These are phyloP conservation scores for Crepidodera aurea DNA, from an alignment of 2,888 invertebrate species.

Conservation along the genomic window DNA sequence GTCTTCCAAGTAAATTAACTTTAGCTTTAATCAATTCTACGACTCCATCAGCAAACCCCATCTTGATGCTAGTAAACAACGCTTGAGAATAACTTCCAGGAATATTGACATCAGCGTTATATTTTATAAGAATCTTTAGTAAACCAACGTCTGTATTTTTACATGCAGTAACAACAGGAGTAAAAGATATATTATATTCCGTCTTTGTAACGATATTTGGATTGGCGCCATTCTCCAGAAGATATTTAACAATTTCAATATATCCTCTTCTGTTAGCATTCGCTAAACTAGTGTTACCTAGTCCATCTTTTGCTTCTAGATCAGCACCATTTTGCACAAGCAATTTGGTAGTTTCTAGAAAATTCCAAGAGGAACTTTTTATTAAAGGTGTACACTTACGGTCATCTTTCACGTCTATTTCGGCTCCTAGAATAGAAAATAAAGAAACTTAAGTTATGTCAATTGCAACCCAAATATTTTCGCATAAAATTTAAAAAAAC, in stretches of 20 bases:
- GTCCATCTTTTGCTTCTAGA: neutral
- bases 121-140: constrained; percentile 11
- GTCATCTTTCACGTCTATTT: constrained; percentile 18
- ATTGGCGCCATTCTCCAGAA: constrained; percentile 11
- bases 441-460: neutral
- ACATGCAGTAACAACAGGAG: constrained; percentile 9
- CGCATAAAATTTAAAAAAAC: no score
- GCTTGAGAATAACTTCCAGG: constrained; percentile 18
- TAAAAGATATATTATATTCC: neutral
- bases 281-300: neutral
- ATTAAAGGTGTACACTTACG: constrained; percentile 21
- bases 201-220: neutral
- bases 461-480: no score
- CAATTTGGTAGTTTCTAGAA: constrained; percentile 15
- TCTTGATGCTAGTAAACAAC: constrained; percentile 19
- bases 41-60: constrained; percentile 7
- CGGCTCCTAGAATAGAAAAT: constrained; percentile 12
- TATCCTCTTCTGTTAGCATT: neutral
- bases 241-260: constrained; percentile 1
- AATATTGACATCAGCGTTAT: constrained; percentile 21
- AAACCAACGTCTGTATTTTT: neutral
- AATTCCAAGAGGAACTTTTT: constrained; percentile 26
- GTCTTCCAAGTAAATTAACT: neutral
- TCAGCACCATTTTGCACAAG: constrained; percentile 19
- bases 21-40: constrained; percentile 20